Percentiles rank a stretch among this genome's conserved stretches.
These are phyloP conservation scores for Hafferia zeledoni DNA, from an alignment of 2,797 vertebrate species.

Conservation along the genomic window DNA sequence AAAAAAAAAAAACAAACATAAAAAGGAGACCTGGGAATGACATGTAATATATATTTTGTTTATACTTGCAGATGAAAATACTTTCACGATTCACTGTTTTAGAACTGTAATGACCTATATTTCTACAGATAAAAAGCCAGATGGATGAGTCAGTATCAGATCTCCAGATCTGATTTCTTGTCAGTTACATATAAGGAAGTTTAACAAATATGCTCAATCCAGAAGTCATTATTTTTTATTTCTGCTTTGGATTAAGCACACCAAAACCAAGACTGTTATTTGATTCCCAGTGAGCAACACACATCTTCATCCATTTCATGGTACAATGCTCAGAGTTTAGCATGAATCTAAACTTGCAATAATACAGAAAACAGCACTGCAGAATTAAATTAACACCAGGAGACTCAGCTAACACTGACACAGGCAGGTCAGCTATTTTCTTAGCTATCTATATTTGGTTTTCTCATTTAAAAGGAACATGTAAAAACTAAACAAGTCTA, in stretches of 20 bases:
- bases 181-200: background rate
- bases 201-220: background rate
- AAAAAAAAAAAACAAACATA: no score
- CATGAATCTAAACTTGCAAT: background rate
- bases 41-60: background rate
- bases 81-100: background rate
- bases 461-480: background rate
- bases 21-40: background rate
- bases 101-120: background rate
- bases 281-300: background rate
- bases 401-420: background rate
- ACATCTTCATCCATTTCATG: background rate
- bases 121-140: background rate
- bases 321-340: background rate
- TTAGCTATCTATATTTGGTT: background rate
- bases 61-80: background rate
- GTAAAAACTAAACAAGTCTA: background rate
- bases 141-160: background rate
- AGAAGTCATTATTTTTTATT: background rate
- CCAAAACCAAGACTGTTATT: background rate
- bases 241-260: background rate
- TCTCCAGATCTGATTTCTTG: background rate
- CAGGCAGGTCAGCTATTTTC: background rate
- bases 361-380: background rate
- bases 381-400: background rate